These are phyloP conservation scores for Apodemus speciosus DNA, from an alignment of 2,113 vertebrate genomes.

Conservation along the genomic window DNA sequence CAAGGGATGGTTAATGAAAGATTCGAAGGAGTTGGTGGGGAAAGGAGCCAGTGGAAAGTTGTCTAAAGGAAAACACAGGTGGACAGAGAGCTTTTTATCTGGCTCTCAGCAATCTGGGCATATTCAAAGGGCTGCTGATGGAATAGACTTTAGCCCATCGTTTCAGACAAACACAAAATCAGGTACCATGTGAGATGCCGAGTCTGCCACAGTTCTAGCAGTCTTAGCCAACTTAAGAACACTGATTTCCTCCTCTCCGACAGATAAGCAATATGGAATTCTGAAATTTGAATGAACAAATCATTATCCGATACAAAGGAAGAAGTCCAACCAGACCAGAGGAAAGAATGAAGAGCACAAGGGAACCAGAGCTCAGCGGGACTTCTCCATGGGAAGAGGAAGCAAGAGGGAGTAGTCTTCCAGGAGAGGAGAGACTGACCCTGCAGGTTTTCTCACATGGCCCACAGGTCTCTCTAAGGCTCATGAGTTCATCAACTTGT, in stretches of 20 bases:
- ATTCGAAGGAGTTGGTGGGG: not conserved
- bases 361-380: not conserved
- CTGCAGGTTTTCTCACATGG: not conserved
- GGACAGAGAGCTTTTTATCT: not conserved
- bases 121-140: slow-evolving; percentile 23
- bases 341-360: not conserved
- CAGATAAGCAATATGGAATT: slow-evolving; percentile 2
- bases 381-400: not conserved
- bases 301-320: not conserved
- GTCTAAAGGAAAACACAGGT: slow-evolving; percentile 54
- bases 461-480: not conserved
- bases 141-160: slow-evolving; percentile 40
- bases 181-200: not conserved
- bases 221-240: not conserved
- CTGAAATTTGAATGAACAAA: slow-evolving; percentile 8
- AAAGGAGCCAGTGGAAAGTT: slow-evolving; percentile 13
- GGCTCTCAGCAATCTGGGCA: slow-evolving; percentile 1
- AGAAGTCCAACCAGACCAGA: not conserved
- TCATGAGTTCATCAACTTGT: not conserved
- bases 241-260: slow-evolving; percentile 1
- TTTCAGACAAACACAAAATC: slow-evolving; percentile 29
- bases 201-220: not conserved
- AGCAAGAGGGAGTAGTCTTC: not conserved
- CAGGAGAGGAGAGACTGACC: not conserved
- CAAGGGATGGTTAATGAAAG: not conserved